Base-by-base conservation (phyloP, 2,113 vertebrate species). In the Hippocampus zosterae region DNA sequence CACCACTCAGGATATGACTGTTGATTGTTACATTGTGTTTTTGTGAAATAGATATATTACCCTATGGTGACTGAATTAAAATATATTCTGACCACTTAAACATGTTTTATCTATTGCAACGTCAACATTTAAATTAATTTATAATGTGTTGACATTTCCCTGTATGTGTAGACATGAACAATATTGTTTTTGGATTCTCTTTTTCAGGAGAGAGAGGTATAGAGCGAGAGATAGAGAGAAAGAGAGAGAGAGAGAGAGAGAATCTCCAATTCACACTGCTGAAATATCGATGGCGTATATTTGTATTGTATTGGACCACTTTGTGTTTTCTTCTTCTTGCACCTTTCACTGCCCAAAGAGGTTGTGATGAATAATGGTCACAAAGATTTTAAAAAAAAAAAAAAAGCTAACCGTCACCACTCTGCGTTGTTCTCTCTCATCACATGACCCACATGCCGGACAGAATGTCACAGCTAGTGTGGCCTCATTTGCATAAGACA, bases 401-500 rank as follows among this genome's bases (percentile, higher is more conserved):
- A 87, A 86, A 87, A 77, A 75, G 76, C 83, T 77, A 80, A 82
- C 83, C 65, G 68, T 70, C 75, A 50, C 81, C 81, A 85, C 89
- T 85, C 88, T 84, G 85, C 59, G 82, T 84, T 86, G 85, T 65
- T 80, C 78, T 71, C 78, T 73, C 77, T 80, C 77, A 69, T 88
- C 70, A 25, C 85, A 91, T 91, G 86, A 90, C 71, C 44, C 81
- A 81, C 87, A 90, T 86, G 85, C 74, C 78, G 86, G 83, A 81
- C 81, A 84, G 87, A 75, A 33, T 89, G 90, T 91, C 91, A 88
- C 87, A 72, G 74, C 75, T 64, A 90, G 86, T 84, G 80, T 87
- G 81, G 92, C 79, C 90, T 89, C 81, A 93, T 95, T 94, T 95
- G 93, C 93, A 93, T 94, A 92, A 93, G 93, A 93, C 92, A 93